Evolutionary conservation across 2,888 invertebrate species (phyloP).

Genomic region (Ptychoptera albimana): DNA sequence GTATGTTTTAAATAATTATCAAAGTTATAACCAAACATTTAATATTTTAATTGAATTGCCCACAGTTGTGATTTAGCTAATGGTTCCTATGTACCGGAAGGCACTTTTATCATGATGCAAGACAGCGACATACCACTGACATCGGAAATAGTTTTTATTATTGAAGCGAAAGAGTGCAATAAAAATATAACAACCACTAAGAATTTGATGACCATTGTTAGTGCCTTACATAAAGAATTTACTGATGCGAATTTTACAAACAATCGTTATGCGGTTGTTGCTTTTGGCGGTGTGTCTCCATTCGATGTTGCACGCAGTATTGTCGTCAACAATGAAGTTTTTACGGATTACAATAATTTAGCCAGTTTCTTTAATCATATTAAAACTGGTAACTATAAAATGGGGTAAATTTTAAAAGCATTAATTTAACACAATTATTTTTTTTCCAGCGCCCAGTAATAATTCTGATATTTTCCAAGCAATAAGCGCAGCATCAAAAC

Average conservation of each 20-base stretch:
- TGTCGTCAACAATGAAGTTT: slow-evolving; percentile 51
- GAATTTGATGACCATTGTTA: slow-evolving; percentile 51
- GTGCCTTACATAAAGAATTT: slow-evolving; percentile 52
- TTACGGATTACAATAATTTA: slow-evolving; percentile 46
- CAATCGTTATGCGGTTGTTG: slow-evolving; percentile 66
- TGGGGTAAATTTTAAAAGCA: not conserved
- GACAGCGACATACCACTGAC: slow-evolving; percentile 42
- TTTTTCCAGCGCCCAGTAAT: slow-evolving; percentile 11
- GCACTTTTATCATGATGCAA: slow-evolving; percentile 51
- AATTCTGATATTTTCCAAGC: slow-evolving; percentile 60
- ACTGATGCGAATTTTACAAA: slow-evolving; percentile 42
- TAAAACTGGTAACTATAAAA: slow-evolving; percentile 36
- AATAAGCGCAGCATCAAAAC: slow-evolving; percentile 50
- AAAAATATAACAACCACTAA: slow-evolving; percentile 44
- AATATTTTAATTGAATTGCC: slow-evolving; percentile 8
- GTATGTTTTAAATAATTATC: slow-evolving; percentile 33
- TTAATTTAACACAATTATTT: not conserved
- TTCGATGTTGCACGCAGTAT: slow-evolving; percentile 57
- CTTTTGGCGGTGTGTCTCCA: slow-evolving; percentile 66
- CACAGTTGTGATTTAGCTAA: slow-evolving; percentile 51
- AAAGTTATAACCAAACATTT: not conserved
- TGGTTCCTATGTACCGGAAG: slow-evolving; percentile 55
- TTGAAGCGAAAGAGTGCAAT: slow-evolving; percentile 79
- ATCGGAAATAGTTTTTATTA: slow-evolving; percentile 75
- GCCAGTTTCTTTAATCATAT: slow-evolving; percentile 52